Conservation (phyloP, 2,113 vertebrate genomes). For the Progne subis region DNA sequence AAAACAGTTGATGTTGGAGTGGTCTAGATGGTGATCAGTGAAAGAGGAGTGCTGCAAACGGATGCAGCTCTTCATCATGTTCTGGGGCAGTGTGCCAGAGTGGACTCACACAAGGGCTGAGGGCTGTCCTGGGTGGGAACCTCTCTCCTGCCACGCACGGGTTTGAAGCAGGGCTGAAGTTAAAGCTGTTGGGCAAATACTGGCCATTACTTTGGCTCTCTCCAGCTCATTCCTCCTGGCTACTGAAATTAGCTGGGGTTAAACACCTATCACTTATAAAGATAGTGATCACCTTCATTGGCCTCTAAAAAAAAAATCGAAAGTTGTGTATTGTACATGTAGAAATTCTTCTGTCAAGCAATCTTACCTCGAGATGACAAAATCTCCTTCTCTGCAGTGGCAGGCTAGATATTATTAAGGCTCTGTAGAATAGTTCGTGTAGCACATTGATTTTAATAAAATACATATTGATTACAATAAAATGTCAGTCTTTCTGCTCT, state of each 20-base stretch:
- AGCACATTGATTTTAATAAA: constrained; percentile 78
- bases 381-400: constrained; percentile 36
- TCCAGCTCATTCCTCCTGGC: background rate
- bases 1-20: background rate
- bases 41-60: background rate
- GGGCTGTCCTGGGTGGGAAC: background rate
- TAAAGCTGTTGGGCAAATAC: background rate
- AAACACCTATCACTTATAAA: background rate
- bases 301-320: background rate
- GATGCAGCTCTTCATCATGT: background rate
- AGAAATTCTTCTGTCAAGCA: constrained; percentile 3
- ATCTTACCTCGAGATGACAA: constrained; percentile 33
- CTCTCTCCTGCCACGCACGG: rapidly evolving
- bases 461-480: constrained; percentile 73
- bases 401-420: constrained; percentile 64
- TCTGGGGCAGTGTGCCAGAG: background rate
- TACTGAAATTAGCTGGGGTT: background rate
- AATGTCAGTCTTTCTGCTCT: constrained; percentile 70
- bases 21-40: background rate
- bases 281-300: background rate
- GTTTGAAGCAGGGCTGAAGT: background rate
- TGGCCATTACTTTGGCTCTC: background rate
- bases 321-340: background rate
- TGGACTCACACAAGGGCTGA: background rate
- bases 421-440: constrained; percentile 38